Evolutionary conservation across 2,113 vertebrate genomes (phyloP), one percentile per base, ranked within the genome.

Genomic region (Falco punctatus): DNA sequence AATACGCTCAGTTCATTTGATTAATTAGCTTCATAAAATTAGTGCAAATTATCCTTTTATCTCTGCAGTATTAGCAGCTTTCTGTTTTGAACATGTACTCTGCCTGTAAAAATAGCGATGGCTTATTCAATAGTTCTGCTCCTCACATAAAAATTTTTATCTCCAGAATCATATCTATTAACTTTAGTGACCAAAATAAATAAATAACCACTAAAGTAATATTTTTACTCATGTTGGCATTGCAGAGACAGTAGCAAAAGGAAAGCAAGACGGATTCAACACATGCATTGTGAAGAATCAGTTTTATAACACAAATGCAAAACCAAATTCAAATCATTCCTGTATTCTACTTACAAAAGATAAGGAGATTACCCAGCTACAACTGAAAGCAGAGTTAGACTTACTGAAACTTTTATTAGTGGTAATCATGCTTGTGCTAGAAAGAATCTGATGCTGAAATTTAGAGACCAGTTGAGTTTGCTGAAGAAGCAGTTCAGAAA

Each of bases 21-120:
- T 92, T 93, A 97, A 95, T 97, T 94, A 95, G 77, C 77, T 87
- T 73, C 86, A 89, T 84, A 95, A 96, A 96, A 94, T 92, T 93
- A 94, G 73, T 59, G 65, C 54, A 94, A 95, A 97, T 97, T 85
- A 92, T 94, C 88, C 73, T 94, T 95, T 92, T 88, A 96, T 96
- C 90, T 95, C 94, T 92, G 88, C 91, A 70, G 92, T 83, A 83
- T 87, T 92, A 95, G 69, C 57, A 92, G 73, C 81, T 97, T 91
- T 95, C 86, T 87, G 48, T 79, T 95, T 92, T 81, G 61, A 96
- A 92, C 62, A 33, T 24, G 52, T 72, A 94, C 22, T 81, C 65
- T 81, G 69, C 57, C 86, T 89, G 33, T 55, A 90, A 94, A 92
- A 94, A 90, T 8, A 93, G 26, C 11, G 40, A 83, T n/a, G 74